Evolutionary conservation across 2,888 invertebrate genomes (phyloP).

Genomic region (Cinara cedri): DNA sequence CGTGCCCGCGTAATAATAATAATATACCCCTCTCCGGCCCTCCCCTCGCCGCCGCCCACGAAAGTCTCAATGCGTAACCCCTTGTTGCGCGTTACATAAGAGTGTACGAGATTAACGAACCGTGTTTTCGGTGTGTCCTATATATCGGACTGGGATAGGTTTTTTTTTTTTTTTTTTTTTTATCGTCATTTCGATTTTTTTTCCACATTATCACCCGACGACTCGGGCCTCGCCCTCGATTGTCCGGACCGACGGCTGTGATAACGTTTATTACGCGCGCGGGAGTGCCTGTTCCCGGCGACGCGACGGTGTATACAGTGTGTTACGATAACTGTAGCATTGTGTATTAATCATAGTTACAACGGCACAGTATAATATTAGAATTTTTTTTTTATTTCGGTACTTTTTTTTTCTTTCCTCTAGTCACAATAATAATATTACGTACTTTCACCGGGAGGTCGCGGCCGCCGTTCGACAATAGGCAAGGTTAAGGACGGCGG

Average conservation of each 20-base stretch:
- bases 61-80: slow-evolving; percentile 39
- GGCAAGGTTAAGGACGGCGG: slow-evolving; percentile 50
- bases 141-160: slow-evolving; percentile 6
- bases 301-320: too few relatives aligned
- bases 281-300: slow-evolving; percentile 9
- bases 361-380: too few relatives aligned
- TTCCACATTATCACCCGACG: neutral
- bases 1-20: slow-evolving; percentile 16
- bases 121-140: neutral
- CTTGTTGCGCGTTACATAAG: neutral
- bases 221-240: slow-evolving; percentile 42
- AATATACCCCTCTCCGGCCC: neutral
- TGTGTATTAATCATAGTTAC: too few relatives aligned
- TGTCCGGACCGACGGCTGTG: neutral
- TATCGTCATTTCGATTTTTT: too few relatives aligned
- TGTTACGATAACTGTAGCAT: too few relatives aligned
- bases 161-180: neutral
- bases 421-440: neutral
- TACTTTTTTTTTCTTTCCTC: too few relatives aligned
- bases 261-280: neutral
- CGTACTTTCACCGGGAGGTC: slow-evolving; percentile 43
- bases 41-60: neutral
- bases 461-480: slow-evolving; percentile 23
- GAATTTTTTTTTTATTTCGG: too few relatives aligned
- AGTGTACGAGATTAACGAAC: slow-evolving; percentile 26